Conservation (phyloP, 2,113 vertebrate genomes). For the Engraulis encrasicolus region DNA sequence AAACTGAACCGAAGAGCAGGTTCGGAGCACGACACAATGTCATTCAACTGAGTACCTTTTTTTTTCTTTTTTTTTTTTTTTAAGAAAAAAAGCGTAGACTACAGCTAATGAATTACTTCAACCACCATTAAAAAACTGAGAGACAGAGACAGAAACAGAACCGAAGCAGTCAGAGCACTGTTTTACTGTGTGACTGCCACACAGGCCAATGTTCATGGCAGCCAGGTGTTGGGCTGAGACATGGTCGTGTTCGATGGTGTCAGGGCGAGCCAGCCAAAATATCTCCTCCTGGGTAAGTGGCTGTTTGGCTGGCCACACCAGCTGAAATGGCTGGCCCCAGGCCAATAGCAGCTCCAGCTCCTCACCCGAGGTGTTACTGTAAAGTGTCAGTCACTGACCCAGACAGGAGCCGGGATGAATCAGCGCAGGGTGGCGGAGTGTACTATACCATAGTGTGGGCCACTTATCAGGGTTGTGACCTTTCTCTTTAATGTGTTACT, state of each 20-base stretch:
- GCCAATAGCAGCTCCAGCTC: background rate
- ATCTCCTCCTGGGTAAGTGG: background rate
- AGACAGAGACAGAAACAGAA: background rate
- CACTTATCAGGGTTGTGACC: no score
- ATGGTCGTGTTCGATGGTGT: background rate
- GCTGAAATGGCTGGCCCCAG: background rate
- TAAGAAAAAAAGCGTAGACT: no score
- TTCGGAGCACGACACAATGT: background rate
- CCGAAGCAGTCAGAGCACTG: no score
- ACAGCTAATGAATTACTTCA: background rate
- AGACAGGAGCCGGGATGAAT: background rate
- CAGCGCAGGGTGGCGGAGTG: background rate
- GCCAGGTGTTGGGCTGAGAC: background rate
- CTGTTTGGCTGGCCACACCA: background rate
- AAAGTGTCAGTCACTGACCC: background rate
- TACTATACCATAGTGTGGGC: background rate
- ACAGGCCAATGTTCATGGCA: slow-evolving; percentile 5
- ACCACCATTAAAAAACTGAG: background rate
- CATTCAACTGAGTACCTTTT: no score
- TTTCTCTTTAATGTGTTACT: background rate
- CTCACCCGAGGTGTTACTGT: background rate
- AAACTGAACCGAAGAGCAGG: no score
- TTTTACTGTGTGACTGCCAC: background rate
- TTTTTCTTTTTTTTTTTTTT: no score
- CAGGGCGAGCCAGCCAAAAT: background rate